Evolutionary conservation across 2,797 vertebrate species (phyloP), one percentile per base, ranked within the genome.

Genomic region (Enteromius paludinosus): DNA sequence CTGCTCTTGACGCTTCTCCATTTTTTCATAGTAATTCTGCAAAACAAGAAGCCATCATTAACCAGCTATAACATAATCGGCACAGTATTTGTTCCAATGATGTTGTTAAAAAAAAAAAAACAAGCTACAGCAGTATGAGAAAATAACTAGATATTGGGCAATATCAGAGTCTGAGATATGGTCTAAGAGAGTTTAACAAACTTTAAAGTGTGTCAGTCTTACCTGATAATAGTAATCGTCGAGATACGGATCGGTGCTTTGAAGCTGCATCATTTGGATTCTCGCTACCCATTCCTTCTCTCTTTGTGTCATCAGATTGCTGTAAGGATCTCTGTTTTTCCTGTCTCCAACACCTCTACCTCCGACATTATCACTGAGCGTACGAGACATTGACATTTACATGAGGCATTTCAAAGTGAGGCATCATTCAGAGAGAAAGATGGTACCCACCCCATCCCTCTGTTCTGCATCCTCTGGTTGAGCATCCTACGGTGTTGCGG

Each of bases 191-290:
- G 0, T 35, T 41, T 18, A 47, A 17, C 3, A 70, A 28, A 25
- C 15, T 17, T 45, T 15, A 12, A 47, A 54, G n/a, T 17, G 5
- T 1, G 4, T 20, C 45, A 20, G 17, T 7, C 28, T 41, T 87
- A 97, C 98, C 96, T 99, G 97, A 84, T 99, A 99, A 90, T 99
- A 99, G 92, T 97, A 99, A 82, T 99, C 98, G 76, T 99, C 97
- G 92, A 98, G 92, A 89, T 98, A 98, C 3, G 97, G 97, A 82
- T 99, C 98, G 73, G 97, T 98, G 93, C 97, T 99, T 86, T 99
- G 97, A 66, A 99, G 94, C 78, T 99, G 98, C 97, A 99, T 98
- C 96, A 99, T 98, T 90, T 99, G 98, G 87, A 99, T 98, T 85
- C 97, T 97, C 3, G 97, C 97, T 9, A 99, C 98, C 98, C 98